Conservation (phyloP, 1,140 invertebrate species). For the Meloidogyne hapla region DNA sequence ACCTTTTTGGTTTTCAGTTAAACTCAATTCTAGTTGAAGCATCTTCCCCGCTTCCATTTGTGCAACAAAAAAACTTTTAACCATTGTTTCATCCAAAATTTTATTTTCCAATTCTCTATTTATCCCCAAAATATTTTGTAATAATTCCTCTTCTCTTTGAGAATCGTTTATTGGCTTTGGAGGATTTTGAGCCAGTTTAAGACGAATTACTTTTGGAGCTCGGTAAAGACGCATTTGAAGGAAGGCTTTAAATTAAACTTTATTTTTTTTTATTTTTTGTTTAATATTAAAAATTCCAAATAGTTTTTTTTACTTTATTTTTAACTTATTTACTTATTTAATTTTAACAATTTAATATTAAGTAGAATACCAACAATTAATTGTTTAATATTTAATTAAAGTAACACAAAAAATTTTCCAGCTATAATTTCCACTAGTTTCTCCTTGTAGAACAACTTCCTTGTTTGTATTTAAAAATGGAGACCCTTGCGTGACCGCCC, state of each 20-base stretch:
- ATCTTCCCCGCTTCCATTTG: background rate
- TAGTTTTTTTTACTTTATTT: too few species aligned
- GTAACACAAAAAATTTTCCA: too few species aligned
- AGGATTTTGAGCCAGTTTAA: constrained; percentile 2
- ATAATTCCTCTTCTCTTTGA: background rate
- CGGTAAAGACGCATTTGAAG: background rate
- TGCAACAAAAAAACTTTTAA: background rate
- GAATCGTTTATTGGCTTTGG: background rate
- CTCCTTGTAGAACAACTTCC: background rate
- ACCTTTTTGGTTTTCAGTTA: background rate
- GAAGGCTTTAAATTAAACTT: background rate
- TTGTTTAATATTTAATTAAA: too few species aligned
- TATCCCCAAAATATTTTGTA: background rate
- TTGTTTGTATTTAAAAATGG: background rate
- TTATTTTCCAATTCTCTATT: background rate
- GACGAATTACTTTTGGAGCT: background rate
- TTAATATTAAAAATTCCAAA: too few species aligned
- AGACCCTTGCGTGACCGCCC: background rate
- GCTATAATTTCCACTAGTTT: background rate
- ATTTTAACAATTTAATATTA: too few species aligned
- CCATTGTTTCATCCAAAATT: background rate
- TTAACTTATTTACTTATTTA: too few species aligned
- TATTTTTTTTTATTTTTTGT: background rate
- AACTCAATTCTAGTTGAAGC: background rate
- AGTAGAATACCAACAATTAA: too few species aligned